A percentile compares a stretch with the other conserved stretches of the same genome.
These are phyloP conservation scores for Actinostola sp. DNA, from an alignment of 92 coral and sea anemone genomes.

Conservation along the genomic window DNA sequence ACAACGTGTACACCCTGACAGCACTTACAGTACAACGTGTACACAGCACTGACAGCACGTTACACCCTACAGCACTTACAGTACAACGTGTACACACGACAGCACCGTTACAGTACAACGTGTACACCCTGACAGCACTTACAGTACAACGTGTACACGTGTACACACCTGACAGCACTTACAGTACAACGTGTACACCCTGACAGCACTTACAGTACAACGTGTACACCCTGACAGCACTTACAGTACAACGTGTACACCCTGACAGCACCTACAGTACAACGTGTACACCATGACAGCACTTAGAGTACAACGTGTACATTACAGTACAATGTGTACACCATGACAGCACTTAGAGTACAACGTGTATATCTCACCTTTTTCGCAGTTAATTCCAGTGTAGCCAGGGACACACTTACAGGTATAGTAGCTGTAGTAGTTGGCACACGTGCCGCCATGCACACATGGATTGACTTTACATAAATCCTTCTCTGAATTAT, in stretches of 20 bases:
- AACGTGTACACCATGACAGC: background rate
- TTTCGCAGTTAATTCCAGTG: constrained; percentile 41
- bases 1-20: too few relatives aligned
- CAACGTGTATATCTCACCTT: constrained; percentile 24
- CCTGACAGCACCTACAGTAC: too few relatives aligned
- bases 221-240: background rate
- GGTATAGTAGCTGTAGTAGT: constrained; percentile 75
- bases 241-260: too few relatives aligned
- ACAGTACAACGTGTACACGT: background rate
- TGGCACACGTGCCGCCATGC: constrained; percentile 70
- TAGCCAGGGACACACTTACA: constrained; percentile 63
- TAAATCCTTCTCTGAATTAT: constrained; percentile 68
- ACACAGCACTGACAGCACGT: background rate
- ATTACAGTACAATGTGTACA: background rate
- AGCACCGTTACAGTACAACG: background rate
- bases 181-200: too few relatives aligned
- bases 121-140: background rate
- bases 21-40: too few relatives aligned
- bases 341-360: background rate
- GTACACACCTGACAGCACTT: background rate
- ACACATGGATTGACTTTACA: constrained; percentile 68
- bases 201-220: too few relatives aligned
- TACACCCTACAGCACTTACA: too few relatives aligned
- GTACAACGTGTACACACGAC: background rate
- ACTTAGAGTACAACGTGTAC: too few relatives aligned